Percentiles rank a stretch among this genome's conserved stretches.
Conservation (phyloP, 1,140 invertebrate species). For the Helicoverpa zea region DNA sequence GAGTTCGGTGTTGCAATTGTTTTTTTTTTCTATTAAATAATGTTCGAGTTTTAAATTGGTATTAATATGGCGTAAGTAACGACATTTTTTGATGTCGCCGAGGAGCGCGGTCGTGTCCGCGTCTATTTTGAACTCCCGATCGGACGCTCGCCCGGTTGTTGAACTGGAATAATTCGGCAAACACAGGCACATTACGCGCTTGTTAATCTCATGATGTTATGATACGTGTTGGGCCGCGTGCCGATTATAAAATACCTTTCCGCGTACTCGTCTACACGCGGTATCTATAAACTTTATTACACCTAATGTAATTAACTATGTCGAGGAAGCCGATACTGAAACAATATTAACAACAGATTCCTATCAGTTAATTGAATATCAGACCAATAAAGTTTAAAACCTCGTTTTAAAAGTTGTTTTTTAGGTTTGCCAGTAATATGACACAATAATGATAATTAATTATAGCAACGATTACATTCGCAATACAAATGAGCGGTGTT, state of each 20-base stretch:
- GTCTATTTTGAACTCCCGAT: conserved; percentile 85
- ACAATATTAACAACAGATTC: conserved; percentile 39
- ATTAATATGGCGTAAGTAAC: conserved; percentile 25
- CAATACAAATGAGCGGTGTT: conserved; percentile 76
- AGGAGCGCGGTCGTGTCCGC: conserved; percentile 73
- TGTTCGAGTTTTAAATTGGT: conserved; percentile 26
- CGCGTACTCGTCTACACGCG: conserved; percentile 31
- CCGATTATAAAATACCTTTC: conserved; percentile 62
- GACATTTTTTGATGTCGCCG: conserved; percentile 74
- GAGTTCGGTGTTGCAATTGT: conserved; percentile 49
- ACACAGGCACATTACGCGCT: conserved; percentile 81
- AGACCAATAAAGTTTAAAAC: conserved; percentile 22
- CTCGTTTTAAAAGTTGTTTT: conserved; percentile 51
- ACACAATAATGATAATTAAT: conserved; percentile 72
- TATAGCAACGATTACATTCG: conserved; percentile 73
- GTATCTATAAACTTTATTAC: conserved; percentile 14
- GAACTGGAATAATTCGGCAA: conserved; percentile 86
- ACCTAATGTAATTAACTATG: conserved; percentile 29
- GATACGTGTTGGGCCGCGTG: conserved; percentile 64
- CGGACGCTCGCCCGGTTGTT: conserved; percentile 82
- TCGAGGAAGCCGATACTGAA: conserved; percentile 51
- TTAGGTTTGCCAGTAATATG: conserved; percentile 52
- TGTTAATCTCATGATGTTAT: conserved; percentile 78
- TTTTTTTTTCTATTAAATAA: conserved; percentile 9
- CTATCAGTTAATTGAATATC: conserved; percentile 50